phyloP scores from a whole-genome alignment of 2,113 vertebrate species.

The Podarcis muralis region DNA sequence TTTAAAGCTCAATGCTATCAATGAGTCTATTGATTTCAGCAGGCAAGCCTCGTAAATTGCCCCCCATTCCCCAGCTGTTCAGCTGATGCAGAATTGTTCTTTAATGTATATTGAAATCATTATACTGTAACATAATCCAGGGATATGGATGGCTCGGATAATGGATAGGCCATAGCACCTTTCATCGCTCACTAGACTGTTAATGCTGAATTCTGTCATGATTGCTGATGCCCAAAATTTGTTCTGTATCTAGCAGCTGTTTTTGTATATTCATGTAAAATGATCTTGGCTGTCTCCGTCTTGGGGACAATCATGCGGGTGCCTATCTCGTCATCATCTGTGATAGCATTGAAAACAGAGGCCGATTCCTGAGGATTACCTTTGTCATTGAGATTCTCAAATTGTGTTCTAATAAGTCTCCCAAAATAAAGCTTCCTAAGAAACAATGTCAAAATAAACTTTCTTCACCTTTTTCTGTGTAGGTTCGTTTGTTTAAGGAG shows the following conservation, averaged over 20 bases:
- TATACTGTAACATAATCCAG: slow-evolving; percentile 4
- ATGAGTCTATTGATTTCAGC: background rate
- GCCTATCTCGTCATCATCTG: background rate
- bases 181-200: background rate
- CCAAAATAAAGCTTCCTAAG: background rate
- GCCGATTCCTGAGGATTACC: background rate
- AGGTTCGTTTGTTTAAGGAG: no score
- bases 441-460: no score
- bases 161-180: slow-evolving; percentile 10
- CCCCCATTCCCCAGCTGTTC: background rate
- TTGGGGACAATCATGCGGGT: background rate
- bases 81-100: background rate
- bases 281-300: background rate
- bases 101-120: slow-evolving; percentile 9
- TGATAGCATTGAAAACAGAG: background rate
- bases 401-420: background rate
- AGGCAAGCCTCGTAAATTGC: background rate
- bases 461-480: no score
- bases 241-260: background rate
- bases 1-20: background rate
- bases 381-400: background rate
- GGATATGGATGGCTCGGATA: background rate
- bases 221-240: background rate
- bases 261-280: background rate
- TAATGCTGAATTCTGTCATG: background rate